Evolutionary conservation across 2,888 invertebrate genomes (phyloP).

Genomic region (Drosophila colorata): DNA sequence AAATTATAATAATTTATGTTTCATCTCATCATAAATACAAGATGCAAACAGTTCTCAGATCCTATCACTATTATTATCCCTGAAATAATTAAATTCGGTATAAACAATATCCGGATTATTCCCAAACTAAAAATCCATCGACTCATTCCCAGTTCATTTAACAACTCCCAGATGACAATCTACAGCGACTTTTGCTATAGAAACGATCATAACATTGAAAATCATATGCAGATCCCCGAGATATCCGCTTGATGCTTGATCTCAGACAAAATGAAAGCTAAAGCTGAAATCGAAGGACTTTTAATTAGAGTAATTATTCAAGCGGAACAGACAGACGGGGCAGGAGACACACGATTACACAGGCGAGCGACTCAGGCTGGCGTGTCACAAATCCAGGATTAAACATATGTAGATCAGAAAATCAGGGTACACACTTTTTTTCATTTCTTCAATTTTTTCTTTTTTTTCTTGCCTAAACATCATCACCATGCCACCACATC

Average conservation of each 20-base stretch:
- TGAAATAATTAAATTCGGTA: constrained; percentile 26
- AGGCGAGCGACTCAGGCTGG: constrained; percentile 29
- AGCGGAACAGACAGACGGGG: constrained; percentile 54
- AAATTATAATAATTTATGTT: too few relatives aligned
- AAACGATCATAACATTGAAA: constrained; percentile 26
- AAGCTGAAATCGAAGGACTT: constrained; percentile 56
- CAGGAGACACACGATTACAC: constrained; percentile 34
- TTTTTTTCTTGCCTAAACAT: constrained; percentile 17
- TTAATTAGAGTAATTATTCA: constrained; percentile 78
- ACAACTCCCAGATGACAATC: constrained; percentile 27
- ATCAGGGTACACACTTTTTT: constrained; percentile 34
- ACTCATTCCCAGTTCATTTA: constrained; percentile 34
- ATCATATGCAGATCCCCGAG: not conserved
- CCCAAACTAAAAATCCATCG: constrained; percentile 11
- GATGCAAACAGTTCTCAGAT: not conserved
- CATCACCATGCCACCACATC: constrained; percentile 24
- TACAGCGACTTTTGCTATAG: constrained; percentile 19
- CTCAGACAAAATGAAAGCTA: constrained; percentile 59
- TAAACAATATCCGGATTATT: not conserved
- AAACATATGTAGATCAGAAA: constrained; percentile 73
- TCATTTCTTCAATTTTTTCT: constrained; percentile 15
- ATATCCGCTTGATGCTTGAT: constrained; percentile 63
- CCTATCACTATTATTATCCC: not conserved
- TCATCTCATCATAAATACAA: too few relatives aligned
- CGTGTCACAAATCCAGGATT: constrained; percentile 77